Evolutionary conservation across 2,797 vertebrate species (phyloP), one percentile per base, ranked within the genome.

Genomic region (Trachurus trachurus): DNA sequence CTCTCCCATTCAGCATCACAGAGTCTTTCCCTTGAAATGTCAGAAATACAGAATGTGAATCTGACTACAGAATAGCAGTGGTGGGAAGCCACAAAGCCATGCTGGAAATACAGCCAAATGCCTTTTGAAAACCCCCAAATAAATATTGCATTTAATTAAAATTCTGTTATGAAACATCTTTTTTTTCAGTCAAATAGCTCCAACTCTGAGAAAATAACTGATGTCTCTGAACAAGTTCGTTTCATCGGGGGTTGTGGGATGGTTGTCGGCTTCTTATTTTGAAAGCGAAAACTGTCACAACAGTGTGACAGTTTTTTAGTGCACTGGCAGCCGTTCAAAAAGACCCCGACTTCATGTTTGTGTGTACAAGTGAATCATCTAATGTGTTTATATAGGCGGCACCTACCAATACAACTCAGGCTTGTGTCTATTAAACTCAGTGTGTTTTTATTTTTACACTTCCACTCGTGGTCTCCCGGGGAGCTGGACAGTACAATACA

Each of bases 31-130:
- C 21, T 40, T 58, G 17, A 73, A 68, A 53, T 1, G 5, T 9
- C 29, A 62, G 17, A 49, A 49, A 49, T 26, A 44, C 31, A 54
- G 34, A 62, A 15, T 9, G 11, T 60, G 42, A 40, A 56, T 74
- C 21, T 74, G 66, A 74, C 77, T 72, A 63, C 50, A 68, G 45
- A 69, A 26, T 31, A 56, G 66, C 6, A n/a, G 1, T n/a, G 29
- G 17, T 26, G 65, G 53, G 63, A 62, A 74, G 67, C 57, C 49
- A 53, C 42, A 37, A 42, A 58, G 10, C 44, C 39, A 16, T 5
- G 40, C n/a, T 34, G 42, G 58, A 72, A 67, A 45, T 34, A 17
- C 26, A 45, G 29, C n/a, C n/a, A 19, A n/a, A 40, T 39, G 16
- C 49, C 63, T 54, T 60, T n/a, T 3, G 0, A 66, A 29, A 49